Evolutionary conservation across 1,140 invertebrate genomes (phyloP).

Genomic region (Dryas iulia): DNA sequence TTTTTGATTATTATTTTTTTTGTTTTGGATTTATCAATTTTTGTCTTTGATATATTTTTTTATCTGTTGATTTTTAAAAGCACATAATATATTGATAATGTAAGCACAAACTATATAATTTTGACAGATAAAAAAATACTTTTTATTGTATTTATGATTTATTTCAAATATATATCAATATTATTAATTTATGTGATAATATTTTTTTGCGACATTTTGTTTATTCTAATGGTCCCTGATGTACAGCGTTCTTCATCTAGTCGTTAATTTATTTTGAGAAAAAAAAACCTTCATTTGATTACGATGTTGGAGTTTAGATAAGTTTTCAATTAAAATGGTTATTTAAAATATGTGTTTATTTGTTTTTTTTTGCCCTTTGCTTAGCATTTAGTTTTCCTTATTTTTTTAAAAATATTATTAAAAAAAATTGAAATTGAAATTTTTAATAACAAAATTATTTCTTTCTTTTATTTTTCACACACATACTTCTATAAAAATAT

Average conservation of each 20-base stretch:
- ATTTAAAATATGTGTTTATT: slow-evolving; percentile 46
- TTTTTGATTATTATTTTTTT: not conserved
- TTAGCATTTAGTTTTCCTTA: not conserved
- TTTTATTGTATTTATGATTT: slow-evolving; percentile 7
- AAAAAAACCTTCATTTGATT: slow-evolving; percentile 49
- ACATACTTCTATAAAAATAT: no score
- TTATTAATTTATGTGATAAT: slow-evolving; percentile 46
- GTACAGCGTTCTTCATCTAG: slow-evolving; percentile 69
- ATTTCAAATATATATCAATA: slow-evolving; percentile 6
- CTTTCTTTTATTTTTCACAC: no score
- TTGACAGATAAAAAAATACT: not conserved
- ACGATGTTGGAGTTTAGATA: slow-evolving; percentile 66
- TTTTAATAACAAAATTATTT: no score
- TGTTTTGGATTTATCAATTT: not conserved
- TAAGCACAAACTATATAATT: not conserved
- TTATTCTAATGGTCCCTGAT: slow-evolving; percentile 38
- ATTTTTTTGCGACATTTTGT: slow-evolving; percentile 44
- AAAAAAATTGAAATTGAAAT: no score
- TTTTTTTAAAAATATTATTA: no score
- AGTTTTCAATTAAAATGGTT: slow-evolving; percentile 76
- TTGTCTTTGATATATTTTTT: not conserved
- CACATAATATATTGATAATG: not conserved
- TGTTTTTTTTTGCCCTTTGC: slow-evolving; percentile 10
- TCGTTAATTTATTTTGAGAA: slow-evolving; percentile 64
- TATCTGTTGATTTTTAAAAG: not conserved